Evolutionary conservation across 1,140 invertebrate species (phyloP), one percentile per base, ranked within the genome.

Genomic region (Drosophila seguyi): DNA sequence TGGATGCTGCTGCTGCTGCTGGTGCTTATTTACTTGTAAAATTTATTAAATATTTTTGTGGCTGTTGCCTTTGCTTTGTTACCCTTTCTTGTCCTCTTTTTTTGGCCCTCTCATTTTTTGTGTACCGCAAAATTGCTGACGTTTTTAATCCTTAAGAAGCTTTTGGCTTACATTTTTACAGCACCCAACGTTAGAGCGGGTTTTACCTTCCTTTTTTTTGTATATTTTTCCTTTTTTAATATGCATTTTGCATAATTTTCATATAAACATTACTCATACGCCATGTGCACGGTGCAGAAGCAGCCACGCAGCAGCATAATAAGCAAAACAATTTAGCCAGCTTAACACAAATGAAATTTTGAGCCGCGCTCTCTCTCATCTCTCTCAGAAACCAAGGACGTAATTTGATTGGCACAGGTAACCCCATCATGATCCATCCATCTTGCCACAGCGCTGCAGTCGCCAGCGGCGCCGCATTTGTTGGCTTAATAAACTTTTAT

Each of bases 211-310:
- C 10, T 3, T 16, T 53, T 58, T 47, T 38, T 41, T 42, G 16
- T 16, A 16, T 61, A 11, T 55, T 25, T 29, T 31, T 13, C 20
- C 42, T 6, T 14, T 81, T 87, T 80, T 83, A 81, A 86, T 81
- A 81, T 84, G 76, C 80, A 81, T 80, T 83, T 83, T 88, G 85
- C 85, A 88, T 88, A 88, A 88, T 90, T 90, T 79, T 59, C 85
- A 68, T 90, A 88, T 88, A 81, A 88, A 90, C 85, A 88, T 88
- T 83, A 90, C 85, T 88, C 85, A 88, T 90, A 88, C 85, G 81
- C 85, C 84, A 80, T 75, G 84, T 87, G 84, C 84, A 71, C 42
- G 53, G 25, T 60, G 73, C 72, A 52, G 34, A 29, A 65, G 73
- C 47, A 56, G 42, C 42, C 36, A 16, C 14, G 36, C 36, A 38